Conservation (phyloP, 1,140 invertebrate genomes). For the Potamilus streckersoni region DNA sequence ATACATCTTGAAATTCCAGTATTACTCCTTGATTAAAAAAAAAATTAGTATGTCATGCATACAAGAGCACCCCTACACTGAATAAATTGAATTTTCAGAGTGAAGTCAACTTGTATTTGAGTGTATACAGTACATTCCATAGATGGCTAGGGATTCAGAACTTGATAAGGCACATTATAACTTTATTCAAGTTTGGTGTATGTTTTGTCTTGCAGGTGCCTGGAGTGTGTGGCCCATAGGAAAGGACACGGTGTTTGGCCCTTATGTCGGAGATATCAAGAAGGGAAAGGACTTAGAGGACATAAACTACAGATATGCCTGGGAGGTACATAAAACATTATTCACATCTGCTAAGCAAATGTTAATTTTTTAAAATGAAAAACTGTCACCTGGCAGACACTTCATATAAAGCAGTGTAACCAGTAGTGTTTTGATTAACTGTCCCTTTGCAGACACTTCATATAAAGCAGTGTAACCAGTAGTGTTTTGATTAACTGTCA, state of each 20-base stretch:
- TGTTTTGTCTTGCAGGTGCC: conserved; percentile 21
- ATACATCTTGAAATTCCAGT: too few species aligned
- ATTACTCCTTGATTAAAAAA: too few species aligned
- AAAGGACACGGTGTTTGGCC: conserved; percentile 43
- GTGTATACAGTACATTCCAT: too few species aligned
- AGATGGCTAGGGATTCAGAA: too few species aligned
- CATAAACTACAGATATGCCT: conserved; percentile 48
- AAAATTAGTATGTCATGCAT: too few species aligned
- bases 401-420: neutral
- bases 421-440: neutral
- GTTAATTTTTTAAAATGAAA: neutral
- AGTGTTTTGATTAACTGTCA: too few species aligned
- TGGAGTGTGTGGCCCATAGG: conserved; percentile 23
- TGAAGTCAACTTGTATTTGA: too few species aligned
- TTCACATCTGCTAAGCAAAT: neutral
- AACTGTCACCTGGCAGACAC: neutral
- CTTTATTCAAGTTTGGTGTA: neutral
- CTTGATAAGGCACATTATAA: too few species aligned
- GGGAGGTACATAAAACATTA: conserved; percentile 38
- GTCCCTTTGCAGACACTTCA: too few species aligned
- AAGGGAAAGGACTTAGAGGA: conserved; percentile 27
- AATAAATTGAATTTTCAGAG: too few species aligned
- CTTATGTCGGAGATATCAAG: conserved; percentile 45
- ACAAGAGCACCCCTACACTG: too few species aligned
- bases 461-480: too few species aligned